Conservation (phyloP, 2,797 vertebrate species). For the Euphonia xanthogaster region DNA sequence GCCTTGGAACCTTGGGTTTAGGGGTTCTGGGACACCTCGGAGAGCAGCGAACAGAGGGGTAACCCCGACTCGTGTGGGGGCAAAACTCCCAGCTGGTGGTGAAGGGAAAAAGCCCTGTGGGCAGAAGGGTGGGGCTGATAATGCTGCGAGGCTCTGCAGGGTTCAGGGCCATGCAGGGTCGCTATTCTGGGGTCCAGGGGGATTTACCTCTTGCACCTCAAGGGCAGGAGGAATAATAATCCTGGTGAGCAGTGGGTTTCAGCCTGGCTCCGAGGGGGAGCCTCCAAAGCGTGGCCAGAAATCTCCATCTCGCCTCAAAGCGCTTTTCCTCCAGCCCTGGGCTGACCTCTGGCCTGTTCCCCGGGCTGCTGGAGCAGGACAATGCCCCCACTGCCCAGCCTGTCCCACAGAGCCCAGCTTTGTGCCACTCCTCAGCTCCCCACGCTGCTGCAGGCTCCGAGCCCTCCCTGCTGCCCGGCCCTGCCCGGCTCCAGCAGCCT, state of each 20-base stretch:
- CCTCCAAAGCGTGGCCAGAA: background rate
- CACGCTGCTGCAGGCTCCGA: rapidly evolving
- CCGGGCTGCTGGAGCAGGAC: background rate
- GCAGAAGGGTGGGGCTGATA: background rate
- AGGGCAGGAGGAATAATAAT: background rate
- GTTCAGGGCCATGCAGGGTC: background rate
- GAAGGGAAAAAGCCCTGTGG: background rate
- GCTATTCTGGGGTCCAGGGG: background rate
- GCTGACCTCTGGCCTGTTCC: background rate
- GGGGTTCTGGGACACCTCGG: background rate
- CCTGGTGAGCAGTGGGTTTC: background rate
- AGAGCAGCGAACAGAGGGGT: background rate
- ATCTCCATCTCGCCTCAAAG: background rate
- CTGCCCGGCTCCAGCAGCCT: background rate
- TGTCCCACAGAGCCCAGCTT: background rate
- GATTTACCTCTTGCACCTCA: background rate
- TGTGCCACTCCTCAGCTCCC: background rate
- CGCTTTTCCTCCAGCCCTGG: background rate
- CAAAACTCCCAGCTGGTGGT: background rate
- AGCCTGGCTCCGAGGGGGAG: rapidly evolving
- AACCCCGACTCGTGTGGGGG: background rate
- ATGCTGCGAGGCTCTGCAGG: background rate
- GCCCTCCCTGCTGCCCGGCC: background rate
- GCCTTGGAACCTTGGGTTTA: background rate
- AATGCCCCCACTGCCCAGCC: background rate